Conservation (phyloP, 2,888 invertebrate genomes). For the Chironomus tentans region DNA sequence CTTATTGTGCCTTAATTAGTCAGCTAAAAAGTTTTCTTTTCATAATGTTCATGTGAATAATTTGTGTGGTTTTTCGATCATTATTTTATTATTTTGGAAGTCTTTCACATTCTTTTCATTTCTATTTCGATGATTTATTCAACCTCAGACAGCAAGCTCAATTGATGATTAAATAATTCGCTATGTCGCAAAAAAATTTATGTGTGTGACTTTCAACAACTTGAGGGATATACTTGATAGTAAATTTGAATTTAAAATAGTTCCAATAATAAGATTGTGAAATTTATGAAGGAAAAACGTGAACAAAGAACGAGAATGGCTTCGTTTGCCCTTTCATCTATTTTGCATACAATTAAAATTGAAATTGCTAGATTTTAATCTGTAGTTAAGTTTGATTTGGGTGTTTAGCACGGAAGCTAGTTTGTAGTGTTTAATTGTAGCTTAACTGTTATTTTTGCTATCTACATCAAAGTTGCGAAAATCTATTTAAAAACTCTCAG, state of each 20-base stretch:
- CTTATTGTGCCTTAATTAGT: no score
- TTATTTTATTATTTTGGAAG: no score
- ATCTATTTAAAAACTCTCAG: no score
- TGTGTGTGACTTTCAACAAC: no score
- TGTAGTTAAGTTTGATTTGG: no score
- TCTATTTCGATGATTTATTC: background rate
- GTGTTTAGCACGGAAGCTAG: background rate
- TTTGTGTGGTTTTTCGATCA: no score
- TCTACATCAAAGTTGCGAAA: no score
- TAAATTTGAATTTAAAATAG: background rate
- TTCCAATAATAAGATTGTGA: background rate
- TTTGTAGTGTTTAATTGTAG: background rate
- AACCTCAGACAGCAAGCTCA: background rate
- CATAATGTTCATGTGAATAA: no score
- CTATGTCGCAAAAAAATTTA: background rate
- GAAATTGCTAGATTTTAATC: background rate
- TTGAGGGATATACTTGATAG: background rate
- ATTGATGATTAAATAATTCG: no score
- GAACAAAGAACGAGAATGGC: background rate
- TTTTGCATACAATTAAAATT: background rate
- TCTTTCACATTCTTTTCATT: no score
- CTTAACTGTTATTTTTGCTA: background rate
- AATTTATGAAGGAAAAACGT: background rate
- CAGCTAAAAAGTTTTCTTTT: no score
- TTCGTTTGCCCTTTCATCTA: background rate